Base-by-base conservation (phyloP, 2,888 invertebrate genomes). In the Diarsia mendica region DNA sequence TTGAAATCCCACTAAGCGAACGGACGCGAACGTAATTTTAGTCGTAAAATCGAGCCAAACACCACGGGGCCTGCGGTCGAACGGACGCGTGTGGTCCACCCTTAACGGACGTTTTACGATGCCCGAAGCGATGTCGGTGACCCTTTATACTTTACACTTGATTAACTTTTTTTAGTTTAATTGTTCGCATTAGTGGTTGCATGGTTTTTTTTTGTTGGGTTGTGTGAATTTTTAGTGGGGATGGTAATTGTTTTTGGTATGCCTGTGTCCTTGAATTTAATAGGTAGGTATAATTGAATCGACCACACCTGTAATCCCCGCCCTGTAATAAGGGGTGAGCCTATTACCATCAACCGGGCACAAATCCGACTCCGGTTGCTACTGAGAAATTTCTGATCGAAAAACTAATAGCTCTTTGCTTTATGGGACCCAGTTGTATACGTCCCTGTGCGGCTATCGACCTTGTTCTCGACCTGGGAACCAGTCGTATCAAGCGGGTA, bases 11-110 rank as follows among this genome's bases (percentile, higher is more conserved):
- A 84, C 84, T 84, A 81, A 87, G 85, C 87, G 87, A 73, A 87
- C 87, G 90, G 89, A 90, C 85, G 86, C 77, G 86, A 79, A 75
- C 74, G 81, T 89, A 85, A 89, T 85, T 85, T 87, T 83, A 84
- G 87, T 90, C 86, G 85, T 91, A 89, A 91, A 91, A 86, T 85
- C 73, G 79, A 73, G 70, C 84, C 84, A 60, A 72, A 66, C 69
- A 64, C 79, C 72, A 70, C 39, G 61, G 75, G 39, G 68, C 69
- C 60, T 84, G 88, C 49, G 84, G 87, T 83, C 73, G 72, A 9
- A 11, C 76, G 73, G 53, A 51, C 82, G 84, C 72, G 86, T 87
- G 86, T 86, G 83, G 88, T 88, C 87, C 60, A 72, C 85, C 85
- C 79, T 85, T 86, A 83, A 82, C 75, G 80, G 67, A 67, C 74